Evolutionary conservation across 2,888 invertebrate genomes (phyloP), one percentile per base, ranked within the genome.

Genomic region (Periphyllus acericola): DNA sequence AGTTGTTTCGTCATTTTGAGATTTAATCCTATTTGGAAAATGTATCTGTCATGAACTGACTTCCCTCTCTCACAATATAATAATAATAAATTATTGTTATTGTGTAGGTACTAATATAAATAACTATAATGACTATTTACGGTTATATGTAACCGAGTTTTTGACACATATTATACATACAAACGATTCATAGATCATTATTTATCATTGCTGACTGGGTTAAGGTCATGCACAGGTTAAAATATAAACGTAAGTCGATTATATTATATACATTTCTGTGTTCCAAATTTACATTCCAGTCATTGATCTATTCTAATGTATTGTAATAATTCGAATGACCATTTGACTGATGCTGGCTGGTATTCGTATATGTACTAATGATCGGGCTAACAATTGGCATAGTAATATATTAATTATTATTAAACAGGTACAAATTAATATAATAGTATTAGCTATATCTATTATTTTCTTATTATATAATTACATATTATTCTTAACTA

Each of bases 181-280:
- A 55, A 9, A 78, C 32, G 0, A 40, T 74, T 36, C 34, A 83
- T 74, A 74, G 60, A 83, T 83, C 74, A 60, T 60, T 83, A 83
- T 74, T 83, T 74, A 83, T 83, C 55, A 55, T 74, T n/a, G 4
- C 84, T 76, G 84, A 84, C 40, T 84, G 66, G 84, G 84, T 84
- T 76, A 84, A 84, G 84, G 74, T 75, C n/a, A 14, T 21, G 72
- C 17, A 83, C 36, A 75, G 74, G 76, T 84, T 68, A 84, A 76
- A 75, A 46, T 76, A 84, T 84, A 66, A 76, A 66, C 76, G 60
- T 32, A 84, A 83, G 21, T 19, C 21, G 29, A 34, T 60, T 82
- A 60, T 55, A 83, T 72, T 36, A 32, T 74, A 36, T 83, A 29
- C 3, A 68, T 68, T n/a, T 68, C 9, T 68, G 11, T 29, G 29